Base-by-base conservation (phyloP, 2,888 invertebrate species). In the Suillia variegata region DNA sequence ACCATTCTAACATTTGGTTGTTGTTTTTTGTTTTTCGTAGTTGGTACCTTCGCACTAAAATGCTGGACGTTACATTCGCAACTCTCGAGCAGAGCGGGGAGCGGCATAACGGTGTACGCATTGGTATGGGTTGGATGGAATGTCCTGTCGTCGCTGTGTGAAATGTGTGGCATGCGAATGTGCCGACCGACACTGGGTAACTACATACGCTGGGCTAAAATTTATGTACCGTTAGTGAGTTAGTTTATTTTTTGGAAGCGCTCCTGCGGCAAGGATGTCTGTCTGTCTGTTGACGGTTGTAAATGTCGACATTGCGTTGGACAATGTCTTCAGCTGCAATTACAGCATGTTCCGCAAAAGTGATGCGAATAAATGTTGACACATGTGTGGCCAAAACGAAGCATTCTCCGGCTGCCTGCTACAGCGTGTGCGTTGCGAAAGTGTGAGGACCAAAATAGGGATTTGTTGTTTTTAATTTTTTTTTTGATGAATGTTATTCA, bases 291-390 rank as follows among this genome's bases (percentile, higher is more conserved):
- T 70, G 75, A 75, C 69, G 75, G 73, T 75, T 72, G 78, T 77
- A 76, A 72, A 76, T 78, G 77, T 78, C 77, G 74, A 62, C 66
- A 63, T 61, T 64, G 66, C 65, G 64, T 65, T 64, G 68, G 69
- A 69, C 73, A 72, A 77, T 77, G 75, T 76, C 73, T 76, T 76
- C 74, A 71, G 69, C 68, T 71, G 74, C 73, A 77, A 78, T 75
- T 76, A 78, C 70, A 71, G 63, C 69, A 62, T 65, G 67, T 67
- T 68, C 56, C 64, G 62, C 63, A 62, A 68, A 72, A 70, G 71
- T 71, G 73, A 74, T 71, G 69, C 68, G 69, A 67, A 73, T 71
- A 68, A 70, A 70, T 70, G 71, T 71, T 74, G 73, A 71, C 73
- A 71, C 74, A 69, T 70, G 65, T 67, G 67, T 66, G 64, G 66